phyloP scores from a whole-genome alignment of 2,113 vertebrate species.

The Hemichromis elongatus region DNA sequence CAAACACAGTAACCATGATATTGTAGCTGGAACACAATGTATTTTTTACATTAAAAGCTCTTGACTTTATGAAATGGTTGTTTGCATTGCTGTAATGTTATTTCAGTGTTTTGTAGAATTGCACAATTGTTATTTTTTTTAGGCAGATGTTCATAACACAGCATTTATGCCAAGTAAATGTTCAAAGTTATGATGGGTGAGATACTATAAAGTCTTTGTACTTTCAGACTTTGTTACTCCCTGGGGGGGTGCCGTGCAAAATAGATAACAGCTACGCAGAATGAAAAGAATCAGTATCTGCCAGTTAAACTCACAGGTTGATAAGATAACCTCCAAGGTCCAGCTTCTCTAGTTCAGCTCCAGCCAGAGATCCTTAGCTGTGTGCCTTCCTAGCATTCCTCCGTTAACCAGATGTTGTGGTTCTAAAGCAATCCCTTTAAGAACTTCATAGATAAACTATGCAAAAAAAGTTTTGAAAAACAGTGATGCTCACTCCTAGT shows the following conservation, averaged over 20 bases:
- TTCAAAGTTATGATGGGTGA: neutral
- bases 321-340: neutral
- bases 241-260: neutral
- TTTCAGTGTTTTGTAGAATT: neutral
- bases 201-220: neutral
- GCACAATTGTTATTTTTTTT: neutral
- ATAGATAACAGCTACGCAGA: neutral
- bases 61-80: neutral
- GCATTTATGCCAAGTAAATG: neutral
- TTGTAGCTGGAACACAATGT: conserved; percentile 17
- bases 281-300: neutral
- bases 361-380: neutral
- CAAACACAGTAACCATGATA: conserved; percentile 8
- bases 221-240: neutral
- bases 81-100: neutral
- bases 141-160: neutral
- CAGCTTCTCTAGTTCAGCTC: neutral
- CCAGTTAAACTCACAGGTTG: neutral
- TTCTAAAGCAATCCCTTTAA: neutral
- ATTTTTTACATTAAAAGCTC: conserved; percentile 45
- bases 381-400: neutral
- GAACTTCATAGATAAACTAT: neutral
- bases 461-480: neutral
- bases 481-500: neutral
- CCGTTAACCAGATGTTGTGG: neutral